A percentile compares a stretch with the other conserved stretches of the same genome.
Evolutionary conservation across 30 jellyfish, hydroid and myxozoan species (phyloP).

Genomic region (Sanderia malayensis): DNA sequence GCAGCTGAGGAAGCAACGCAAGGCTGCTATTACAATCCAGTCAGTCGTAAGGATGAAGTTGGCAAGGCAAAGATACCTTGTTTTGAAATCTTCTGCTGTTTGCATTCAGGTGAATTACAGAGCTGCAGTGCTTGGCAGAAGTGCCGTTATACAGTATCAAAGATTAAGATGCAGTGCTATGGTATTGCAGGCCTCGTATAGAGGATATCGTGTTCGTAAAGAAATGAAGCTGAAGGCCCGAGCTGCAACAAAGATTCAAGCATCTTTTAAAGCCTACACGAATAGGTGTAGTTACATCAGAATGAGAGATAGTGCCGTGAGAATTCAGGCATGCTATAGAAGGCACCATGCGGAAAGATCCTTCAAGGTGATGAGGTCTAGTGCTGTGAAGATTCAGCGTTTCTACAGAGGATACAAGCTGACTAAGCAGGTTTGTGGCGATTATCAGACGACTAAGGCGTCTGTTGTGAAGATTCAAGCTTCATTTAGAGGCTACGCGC

Average conservation of each 20-base stretch:
- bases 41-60: conserved; percentile 21
- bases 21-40: conserved; percentile 48
- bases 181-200: conserved; percentile 34
- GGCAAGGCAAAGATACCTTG: conserved; percentile 4
- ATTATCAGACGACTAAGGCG: conserved; percentile 2
- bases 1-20: conserved; percentile 7
- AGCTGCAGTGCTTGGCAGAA: conserved; percentile 9
- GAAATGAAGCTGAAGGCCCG: background rate
- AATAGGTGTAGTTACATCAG: conserved; percentile 9
- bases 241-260: conserved; percentile 47
- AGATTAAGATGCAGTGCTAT: conserved; percentile 10
- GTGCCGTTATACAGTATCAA: background rate
- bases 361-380: background rate
- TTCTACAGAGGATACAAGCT: conserved; percentile 14
- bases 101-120: conserved; percentile 32
- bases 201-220: conserved; percentile 45
- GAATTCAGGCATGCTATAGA: conserved; percentile 35
- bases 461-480: conserved; percentile 54
- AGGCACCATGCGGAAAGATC: background rate
- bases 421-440: conserved; percentile 8
- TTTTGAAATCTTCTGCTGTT: conserved; percentile 9
- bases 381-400: conserved; percentile 28
- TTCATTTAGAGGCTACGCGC: conserved; percentile 4
- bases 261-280: conserved; percentile 23
- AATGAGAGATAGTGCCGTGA: conserved; percentile 28